Base-by-base conservation (phyloP, 2,113 vertebrate species). In the Alethe diademata region DNA sequence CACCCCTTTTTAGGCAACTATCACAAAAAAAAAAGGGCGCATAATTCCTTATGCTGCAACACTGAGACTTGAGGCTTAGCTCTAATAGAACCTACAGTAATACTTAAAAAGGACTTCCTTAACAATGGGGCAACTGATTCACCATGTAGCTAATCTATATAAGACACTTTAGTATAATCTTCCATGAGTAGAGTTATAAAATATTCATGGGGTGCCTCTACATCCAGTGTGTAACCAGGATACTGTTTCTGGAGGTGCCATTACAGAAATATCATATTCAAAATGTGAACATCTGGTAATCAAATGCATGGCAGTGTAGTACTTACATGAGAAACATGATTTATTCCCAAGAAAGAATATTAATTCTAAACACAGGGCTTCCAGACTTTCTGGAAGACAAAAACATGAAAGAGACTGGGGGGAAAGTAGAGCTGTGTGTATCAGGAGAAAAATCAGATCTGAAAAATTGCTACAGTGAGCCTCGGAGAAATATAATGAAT, bases 281-380 rank as follows among this genome's bases (percentile, higher is more conserved):
- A 78, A 96, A 94, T 84, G 80, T n/a, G 87, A 95, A 88, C 89
- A 93, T 96, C 92, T 94, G 89, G 90, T 96, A 96, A 97, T 95
- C 95, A 95, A 83, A 92, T 76, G 84, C 94, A 96, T 82, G 76
- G 56, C 60, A 86, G 75, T 80, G 67, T 73, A 90, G 70, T 90
- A 93, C 92, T 97, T 95, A 95, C 61, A 91, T 66, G 40, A 95
- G 79, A 95, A 95, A 87, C 84, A 89, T 54, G 58, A 95, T 89
- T 94, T 96, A 97, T 96, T 97, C 95, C 96, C 93, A 83, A 72
- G 86, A 76, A 97, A 90, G 76, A 43, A 78, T 83, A 94, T 96
- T 95, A 96, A 97, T 96, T 96, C 94, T 75, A 90, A 94, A 92
- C 71, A 95, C 80, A 90, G 70, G 57, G 25, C 76, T 91, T 93